Evolutionary conservation across 2,113 vertebrate species (phyloP).

Genomic region (Myrmophylax atrothorax): DNA sequence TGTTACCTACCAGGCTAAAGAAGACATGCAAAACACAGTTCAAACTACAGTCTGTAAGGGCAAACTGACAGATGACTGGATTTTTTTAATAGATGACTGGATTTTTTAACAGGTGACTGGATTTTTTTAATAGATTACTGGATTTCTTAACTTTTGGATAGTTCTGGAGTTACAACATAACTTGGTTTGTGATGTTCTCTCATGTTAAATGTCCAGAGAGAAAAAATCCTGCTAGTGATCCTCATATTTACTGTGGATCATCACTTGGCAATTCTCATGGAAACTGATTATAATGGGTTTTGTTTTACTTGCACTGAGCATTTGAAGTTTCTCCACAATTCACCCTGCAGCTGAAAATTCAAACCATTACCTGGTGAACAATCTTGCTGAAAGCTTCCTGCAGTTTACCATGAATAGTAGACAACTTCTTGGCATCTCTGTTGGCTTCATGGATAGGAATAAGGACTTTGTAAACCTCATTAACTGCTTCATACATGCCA

Average conservation of each 20-base stretch:
- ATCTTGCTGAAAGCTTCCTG: constrained; percentile 99
- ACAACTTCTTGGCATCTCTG: constrained; percentile 96
- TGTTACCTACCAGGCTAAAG: neutral
- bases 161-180: neutral
- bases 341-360: constrained; percentile 23
- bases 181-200: neutral
- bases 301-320: neutral
- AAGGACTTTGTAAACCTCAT: constrained; percentile 98
- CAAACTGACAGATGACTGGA: neutral
- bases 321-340: neutral
- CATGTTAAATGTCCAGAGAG: neutral
- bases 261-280: neutral
- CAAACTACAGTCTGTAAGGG: constrained; percentile 29
- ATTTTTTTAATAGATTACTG: neutral
- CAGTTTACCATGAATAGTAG: constrained; percentile 99
- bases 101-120: neutral
- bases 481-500: constrained; percentile 98
- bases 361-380: constrained; percentile 92
- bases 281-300: neutral
- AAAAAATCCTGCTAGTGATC: neutral
- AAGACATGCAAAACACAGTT: constrained; percentile 33
- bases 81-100: neutral
- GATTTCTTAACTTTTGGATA: neutral
- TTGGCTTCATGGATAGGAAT: constrained; percentile 98
- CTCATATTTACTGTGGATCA: neutral